These are phyloP conservation scores for Dromas ardeola DNA, from an alignment of 2,113 vertebrate genomes.

Conservation along the genomic window DNA sequence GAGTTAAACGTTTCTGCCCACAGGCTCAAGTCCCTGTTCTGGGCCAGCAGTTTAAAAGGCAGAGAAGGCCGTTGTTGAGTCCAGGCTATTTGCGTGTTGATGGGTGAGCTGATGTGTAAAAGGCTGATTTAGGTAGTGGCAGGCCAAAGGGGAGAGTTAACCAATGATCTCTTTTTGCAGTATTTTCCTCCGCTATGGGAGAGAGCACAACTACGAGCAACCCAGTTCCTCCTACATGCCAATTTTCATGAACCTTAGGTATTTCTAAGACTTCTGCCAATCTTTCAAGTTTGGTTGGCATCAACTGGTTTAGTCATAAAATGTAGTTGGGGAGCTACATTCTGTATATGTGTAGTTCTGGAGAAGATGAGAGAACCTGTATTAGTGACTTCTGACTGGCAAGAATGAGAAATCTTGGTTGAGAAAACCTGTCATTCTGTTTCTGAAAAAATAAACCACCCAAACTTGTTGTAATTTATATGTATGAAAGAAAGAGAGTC, in stretches of 20 bases:
- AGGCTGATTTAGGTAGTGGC: background rate
- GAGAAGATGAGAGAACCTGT: background rate
- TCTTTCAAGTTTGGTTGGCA: background rate
- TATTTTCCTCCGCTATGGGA: background rate
- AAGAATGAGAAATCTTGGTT: background rate
- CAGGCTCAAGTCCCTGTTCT: background rate
- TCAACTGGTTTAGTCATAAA: background rate
- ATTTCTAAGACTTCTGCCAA: background rate
- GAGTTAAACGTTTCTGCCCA: background rate
- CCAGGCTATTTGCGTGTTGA: background rate
- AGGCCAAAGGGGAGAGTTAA: background rate
- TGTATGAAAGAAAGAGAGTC: background rate
- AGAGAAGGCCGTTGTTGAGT: background rate
- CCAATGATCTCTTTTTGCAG: fast-evolving
- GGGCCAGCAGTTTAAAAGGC: background rate
- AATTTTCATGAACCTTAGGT: background rate
- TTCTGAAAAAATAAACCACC: background rate
- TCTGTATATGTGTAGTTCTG: background rate
- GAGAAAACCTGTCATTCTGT: background rate
- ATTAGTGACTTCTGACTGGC: background rate
- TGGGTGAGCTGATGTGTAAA: background rate
- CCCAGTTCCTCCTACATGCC: background rate
- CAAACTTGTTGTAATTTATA: background rate
- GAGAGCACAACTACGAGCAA: background rate
- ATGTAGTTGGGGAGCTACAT: background rate